Evolutionary conservation across 2,888 invertebrate genomes (phyloP), one percentile per base, ranked within the genome.

Genomic region (Habrosyne pyritoides): DNA sequence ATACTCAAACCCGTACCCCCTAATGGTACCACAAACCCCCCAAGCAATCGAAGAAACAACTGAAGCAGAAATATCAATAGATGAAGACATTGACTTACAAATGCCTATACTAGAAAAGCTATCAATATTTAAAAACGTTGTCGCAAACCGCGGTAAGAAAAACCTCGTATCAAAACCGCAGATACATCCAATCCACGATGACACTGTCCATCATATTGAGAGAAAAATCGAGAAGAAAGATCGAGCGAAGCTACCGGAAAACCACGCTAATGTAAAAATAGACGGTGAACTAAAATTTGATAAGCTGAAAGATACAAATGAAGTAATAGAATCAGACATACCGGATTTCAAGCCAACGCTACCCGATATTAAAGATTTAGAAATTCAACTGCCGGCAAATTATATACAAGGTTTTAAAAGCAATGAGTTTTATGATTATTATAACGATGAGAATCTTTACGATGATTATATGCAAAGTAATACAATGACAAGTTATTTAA

Each of bases 391-490:
- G 1, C 78, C 86, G 0, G 83, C 85, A 10, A 84, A 77, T 0
- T 86, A 81, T 50, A 57, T 84, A 0, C 68, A 81, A 18, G 79
- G 75, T 3, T 10, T 83, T 1, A 75, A 79, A n/a, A 78, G 75
- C 51, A 66, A 70, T 6, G 82, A 85, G 30, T 83, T 86, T 22
- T 87, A 92, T 6, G 88, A 91, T 7, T 89, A 91, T 56, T 90
- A 92, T 58, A 86, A 89, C 8, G 91, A 93, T 53, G 86, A 90
- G 0, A 87, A 89, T 36, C 54, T 91, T 0, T 93, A 92, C 53
- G 88, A 92, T 0, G 92, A 93, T 60, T 93, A 93, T 24, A 86
- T 92, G 74, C 86, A 91, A 56, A 91, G 89, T 4, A 91, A 90
- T 21, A 82, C 91, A 0, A 86, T 93, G 87, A 88, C 91, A 0